These are phyloP conservation scores for Ceuthmochares aereus DNA, from an alignment of 2,113 vertebrate species.

Conservation along the genomic window DNA sequence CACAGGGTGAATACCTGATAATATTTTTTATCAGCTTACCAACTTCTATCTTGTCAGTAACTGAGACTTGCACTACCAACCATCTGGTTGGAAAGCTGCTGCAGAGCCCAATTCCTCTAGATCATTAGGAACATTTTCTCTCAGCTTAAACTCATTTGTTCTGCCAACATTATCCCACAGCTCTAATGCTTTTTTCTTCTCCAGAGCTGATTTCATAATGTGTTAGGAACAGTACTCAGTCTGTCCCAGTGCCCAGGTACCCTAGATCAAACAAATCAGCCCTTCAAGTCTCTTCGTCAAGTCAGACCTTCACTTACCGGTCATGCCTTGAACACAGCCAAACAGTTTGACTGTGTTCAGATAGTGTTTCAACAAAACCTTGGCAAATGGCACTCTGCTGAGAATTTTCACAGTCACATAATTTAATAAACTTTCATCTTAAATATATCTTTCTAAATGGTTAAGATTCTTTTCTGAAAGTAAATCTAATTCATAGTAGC, in stretches of 20 bases:
- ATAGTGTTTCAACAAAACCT: neutral
- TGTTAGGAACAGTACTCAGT: neutral
- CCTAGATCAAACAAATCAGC: conserved; percentile 24
- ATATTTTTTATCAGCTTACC: neutral
- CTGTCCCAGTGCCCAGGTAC: neutral
- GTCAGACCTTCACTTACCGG: neutral
- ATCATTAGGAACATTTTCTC: neutral
- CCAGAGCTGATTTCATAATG: neutral
- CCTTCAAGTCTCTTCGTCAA: neutral
- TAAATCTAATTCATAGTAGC: neutral
- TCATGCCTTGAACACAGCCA: neutral
- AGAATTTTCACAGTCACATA: neutral
- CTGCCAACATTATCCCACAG: neutral
- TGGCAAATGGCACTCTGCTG: neutral
- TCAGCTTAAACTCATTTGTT: conserved; percentile 29
- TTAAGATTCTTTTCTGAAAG: neutral
- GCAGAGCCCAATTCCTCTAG: accelerated
- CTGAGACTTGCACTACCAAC: neutral
- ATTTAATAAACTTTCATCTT: too few relatives aligned
- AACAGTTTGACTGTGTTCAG: neutral
- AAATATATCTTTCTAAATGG: neutral
- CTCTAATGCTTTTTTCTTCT: conserved; percentile 13
- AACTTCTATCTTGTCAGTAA: neutral
- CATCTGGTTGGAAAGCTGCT: neutral
- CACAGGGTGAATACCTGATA: neutral